A percentile compares a stretch with the other conserved stretches of the same genome.
Conservation (phyloP, 92 coral and sea anemone species). For the Bergia sp. region DNA sequence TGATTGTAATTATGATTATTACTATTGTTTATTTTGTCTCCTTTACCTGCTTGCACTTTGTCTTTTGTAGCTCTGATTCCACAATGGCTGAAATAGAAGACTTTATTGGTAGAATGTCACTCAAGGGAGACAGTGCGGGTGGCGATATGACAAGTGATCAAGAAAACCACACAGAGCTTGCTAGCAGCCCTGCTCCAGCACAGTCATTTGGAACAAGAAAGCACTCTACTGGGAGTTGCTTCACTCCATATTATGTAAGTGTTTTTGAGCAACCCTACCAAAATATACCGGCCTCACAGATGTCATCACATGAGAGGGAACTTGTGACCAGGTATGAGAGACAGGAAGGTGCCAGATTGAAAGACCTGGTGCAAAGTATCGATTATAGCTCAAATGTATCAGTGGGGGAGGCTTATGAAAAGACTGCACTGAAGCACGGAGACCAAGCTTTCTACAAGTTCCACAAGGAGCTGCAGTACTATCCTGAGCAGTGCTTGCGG, state of each 20-base stretch:
- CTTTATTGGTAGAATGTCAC: conserved; percentile 60
- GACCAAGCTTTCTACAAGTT: conserved; percentile 87
- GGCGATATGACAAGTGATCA: neutral
- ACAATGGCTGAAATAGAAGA: conserved; percentile 48
- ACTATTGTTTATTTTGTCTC: neutral
- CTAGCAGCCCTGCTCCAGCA: neutral
- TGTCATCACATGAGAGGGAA: conserved; percentile 71
- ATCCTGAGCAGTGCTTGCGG: conserved; percentile 90
- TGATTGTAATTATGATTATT: neutral
- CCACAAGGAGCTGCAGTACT: conserved; percentile 68
- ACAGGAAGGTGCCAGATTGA: conserved; percentile 64
- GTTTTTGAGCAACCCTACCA: conserved; percentile 64
- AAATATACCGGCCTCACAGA: conserved; percentile 1
- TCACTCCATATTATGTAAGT: conserved; percentile 73
- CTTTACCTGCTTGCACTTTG: neutral
- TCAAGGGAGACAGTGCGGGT: conserved; percentile 21
- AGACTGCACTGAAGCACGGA: conserved; percentile 73
- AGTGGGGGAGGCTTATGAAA: conserved; percentile 75
- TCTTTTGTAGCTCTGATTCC: conserved; percentile 24
- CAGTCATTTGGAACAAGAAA: neutral
- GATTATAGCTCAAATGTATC: conserved; percentile 20
- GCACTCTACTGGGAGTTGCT: conserved; percentile 11
- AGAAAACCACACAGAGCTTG: neutral
- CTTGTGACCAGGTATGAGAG: conserved; percentile 68
- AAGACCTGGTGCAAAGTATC: conserved; percentile 43